Conservation (phyloP, 2,113 vertebrate species). For the Saguinus imperator region DNA sequence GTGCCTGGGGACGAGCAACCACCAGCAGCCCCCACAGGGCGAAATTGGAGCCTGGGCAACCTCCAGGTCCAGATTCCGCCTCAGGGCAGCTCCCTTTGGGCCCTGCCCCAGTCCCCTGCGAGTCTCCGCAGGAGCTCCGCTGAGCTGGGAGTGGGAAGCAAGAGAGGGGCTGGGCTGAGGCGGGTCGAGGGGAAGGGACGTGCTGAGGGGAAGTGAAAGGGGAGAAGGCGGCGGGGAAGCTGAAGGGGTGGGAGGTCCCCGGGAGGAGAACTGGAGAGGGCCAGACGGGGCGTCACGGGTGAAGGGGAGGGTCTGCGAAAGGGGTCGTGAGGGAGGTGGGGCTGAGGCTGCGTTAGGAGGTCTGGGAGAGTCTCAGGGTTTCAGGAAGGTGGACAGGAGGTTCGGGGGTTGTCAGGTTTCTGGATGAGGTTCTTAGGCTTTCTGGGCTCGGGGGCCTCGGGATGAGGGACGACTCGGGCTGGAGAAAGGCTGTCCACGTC, state of each 20-base stretch:
- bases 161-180: not conserved
- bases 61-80: conserved; percentile 6
- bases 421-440: not conserved
- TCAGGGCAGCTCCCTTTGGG: not conserved
- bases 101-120: not conserved
- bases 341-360: not conserved
- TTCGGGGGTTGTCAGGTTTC: not conserved
- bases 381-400: not conserved
- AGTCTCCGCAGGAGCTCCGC: not conserved
- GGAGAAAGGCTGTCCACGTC: not conserved
- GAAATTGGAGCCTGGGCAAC: conserved; percentile 37
- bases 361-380: not conserved
- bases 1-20: not conserved
- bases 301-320: not conserved
- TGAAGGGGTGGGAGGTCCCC: not conserved
- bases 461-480: not conserved
- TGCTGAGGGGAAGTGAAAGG: not conserved
- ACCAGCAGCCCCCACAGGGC: not conserved
- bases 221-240: not conserved
- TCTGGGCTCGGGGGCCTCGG: not conserved
- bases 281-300: not conserved
- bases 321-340: not conserved
- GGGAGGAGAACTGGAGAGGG: not conserved
- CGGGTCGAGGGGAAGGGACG: not conserved
- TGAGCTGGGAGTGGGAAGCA: not conserved